Evolutionary conservation across 2,888 invertebrate species (phyloP).

Genomic region (Mesoligia furuncula): DNA sequence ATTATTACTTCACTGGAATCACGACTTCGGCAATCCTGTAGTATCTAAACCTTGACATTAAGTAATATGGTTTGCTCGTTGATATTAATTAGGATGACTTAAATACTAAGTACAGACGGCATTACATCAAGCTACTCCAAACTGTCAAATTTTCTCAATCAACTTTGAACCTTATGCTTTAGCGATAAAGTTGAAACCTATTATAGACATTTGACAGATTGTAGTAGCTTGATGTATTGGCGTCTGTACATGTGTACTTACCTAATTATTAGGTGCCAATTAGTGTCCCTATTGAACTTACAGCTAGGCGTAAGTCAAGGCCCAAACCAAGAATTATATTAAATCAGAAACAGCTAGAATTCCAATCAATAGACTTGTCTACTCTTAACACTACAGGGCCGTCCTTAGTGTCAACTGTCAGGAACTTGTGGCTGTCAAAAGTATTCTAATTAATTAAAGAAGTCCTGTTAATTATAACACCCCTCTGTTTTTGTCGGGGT

Average conservation of each 20-base stretch:
- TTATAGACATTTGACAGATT: too few species aligned
- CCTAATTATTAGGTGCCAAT: not conserved
- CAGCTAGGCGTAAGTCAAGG: too few species aligned
- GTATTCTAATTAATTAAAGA: slow-evolving; percentile 27
- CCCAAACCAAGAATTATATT: not conserved
- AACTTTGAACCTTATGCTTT: too few species aligned
- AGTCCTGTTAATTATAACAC: not conserved
- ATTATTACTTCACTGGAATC: not conserved
- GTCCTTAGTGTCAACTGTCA: not conserved
- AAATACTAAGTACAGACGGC: not conserved
- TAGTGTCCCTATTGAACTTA: not conserved
- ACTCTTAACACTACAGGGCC: slow-evolving; percentile 2
- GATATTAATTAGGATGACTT: not conserved
- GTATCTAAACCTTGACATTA: not conserved
- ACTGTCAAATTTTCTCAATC: too few species aligned
- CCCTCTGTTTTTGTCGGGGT: not conserved
- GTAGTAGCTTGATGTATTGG: too few species aligned
- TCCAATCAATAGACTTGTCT: not conserved
- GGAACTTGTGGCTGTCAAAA: not conserved
- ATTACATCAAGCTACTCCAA: too few species aligned
- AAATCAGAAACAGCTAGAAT: slow-evolving; percentile 3
- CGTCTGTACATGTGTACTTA: not conserved
- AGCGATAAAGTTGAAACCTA: too few species aligned
- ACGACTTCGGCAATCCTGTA: not conserved
- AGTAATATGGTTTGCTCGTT: not conserved